A percentile compares a stretch with the other conserved stretches of the same genome.
Conservation (phyloP, 2,888 invertebrate genomes). For the Micoletzkya japonica region DNA sequence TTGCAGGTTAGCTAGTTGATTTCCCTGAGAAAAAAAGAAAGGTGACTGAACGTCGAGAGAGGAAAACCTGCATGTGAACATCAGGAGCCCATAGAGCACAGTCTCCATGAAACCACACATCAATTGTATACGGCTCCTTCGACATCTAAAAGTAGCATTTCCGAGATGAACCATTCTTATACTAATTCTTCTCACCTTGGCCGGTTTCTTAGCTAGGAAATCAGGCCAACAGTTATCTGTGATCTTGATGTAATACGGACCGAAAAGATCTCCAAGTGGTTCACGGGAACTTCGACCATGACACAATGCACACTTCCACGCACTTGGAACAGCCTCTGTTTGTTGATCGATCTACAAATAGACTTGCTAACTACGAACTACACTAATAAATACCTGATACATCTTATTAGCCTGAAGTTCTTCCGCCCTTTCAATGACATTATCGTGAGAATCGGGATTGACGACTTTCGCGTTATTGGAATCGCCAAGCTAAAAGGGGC, state of each 20-base stretch:
- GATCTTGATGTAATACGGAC: slow-evolving; percentile 39
- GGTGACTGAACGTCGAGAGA: not conserved
- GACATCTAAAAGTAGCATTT: not conserved
- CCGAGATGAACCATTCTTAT: not conserved
- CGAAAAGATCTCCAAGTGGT: slow-evolving; percentile 37
- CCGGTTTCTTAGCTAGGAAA: slow-evolving; percentile 38
- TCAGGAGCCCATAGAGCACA: slow-evolving; percentile 43
- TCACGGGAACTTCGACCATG: slow-evolving; percentile 29
- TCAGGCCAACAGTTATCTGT: slow-evolving; percentile 36
- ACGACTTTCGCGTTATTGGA: slow-evolving; percentile 28
- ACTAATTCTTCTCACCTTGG: not conserved
- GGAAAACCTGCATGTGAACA: slow-evolving; percentile 35
- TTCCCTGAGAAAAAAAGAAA: slow-evolving; percentile 25
- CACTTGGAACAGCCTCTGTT: slow-evolving; percentile 16
- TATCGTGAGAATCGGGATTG: slow-evolving; percentile 37
- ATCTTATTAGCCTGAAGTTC: slow-evolving; percentile 37
- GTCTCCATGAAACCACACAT: slow-evolving; percentile 43
- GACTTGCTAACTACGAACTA: not conserved
- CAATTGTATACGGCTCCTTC: too few species aligned
- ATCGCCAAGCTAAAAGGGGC: not conserved
- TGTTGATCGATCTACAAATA: slow-evolving; percentile 25
- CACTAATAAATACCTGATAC: slow-evolving; percentile 32
- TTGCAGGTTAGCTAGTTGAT: slow-evolving; percentile 36
- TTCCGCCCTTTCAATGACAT: slow-evolving; percentile 34
- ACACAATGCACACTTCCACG: slow-evolving; percentile 37